phyloP scores from a whole-genome alignment of 2,797 vertebrate species.

The Champsocephalus esox region DNA sequence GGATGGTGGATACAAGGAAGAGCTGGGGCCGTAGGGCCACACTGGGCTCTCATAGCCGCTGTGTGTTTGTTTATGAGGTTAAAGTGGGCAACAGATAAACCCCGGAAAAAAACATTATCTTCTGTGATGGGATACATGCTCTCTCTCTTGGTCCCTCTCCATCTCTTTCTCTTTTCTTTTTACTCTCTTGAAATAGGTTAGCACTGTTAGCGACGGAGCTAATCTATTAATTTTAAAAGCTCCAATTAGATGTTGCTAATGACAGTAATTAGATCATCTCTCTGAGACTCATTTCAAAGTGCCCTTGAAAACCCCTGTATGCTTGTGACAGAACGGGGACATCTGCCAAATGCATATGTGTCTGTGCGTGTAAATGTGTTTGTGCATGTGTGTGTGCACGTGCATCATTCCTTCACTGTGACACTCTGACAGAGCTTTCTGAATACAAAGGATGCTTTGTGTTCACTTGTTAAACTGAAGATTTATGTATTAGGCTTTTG shows the following conservation, averaged over 20 bases:
- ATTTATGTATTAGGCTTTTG: conserved; percentile 6
- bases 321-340: conserved; percentile 27
- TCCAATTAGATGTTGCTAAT: conserved; percentile 72
- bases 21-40: conserved; percentile 24
- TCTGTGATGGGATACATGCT: conserved; percentile 12
- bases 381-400: neutral
- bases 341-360: conserved; percentile 7
- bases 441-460: conserved; percentile 23
- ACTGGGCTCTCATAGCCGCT: conserved; percentile 33
- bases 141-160: neutral
- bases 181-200: conserved; percentile 56
- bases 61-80: conserved; percentile 62
- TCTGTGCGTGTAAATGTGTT: neutral
- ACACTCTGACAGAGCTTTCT: conserved; percentile 4
- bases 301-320: conserved; percentile 57
- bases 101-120: conserved; percentile 11
- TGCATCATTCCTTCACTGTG: conserved; percentile 1
- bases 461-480: conserved; percentile 17
- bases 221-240: conserved; percentile 68
- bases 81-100: conserved; percentile 58
- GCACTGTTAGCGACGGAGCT: conserved; percentile 54
- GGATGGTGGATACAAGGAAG: conserved; percentile 29
- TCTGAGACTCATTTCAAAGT: conserved; percentile 41
- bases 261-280: conserved; percentile 73
- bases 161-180: neutral